These are phyloP conservation scores for Apodemus sylvaticus DNA, from an alignment of 2,113 vertebrate genomes.

Conservation along the genomic window DNA sequence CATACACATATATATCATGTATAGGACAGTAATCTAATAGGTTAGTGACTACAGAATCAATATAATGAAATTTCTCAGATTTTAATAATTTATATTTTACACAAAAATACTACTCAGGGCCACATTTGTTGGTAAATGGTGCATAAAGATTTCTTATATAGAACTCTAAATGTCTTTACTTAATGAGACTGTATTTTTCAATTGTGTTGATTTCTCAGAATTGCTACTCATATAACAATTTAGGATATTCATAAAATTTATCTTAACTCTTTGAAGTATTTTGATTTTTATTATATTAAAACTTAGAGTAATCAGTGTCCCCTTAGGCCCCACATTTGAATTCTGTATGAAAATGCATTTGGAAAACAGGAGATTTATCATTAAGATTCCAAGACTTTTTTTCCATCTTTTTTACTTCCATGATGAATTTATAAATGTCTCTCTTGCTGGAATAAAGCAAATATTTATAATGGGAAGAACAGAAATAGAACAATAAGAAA, in stretches of 20 bases:
- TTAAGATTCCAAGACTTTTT: background rate
- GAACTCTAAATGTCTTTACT: background rate
- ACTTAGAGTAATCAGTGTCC: background rate
- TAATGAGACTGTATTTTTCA: background rate
- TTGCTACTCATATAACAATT: background rate
- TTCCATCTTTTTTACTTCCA: background rate
- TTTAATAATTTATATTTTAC: background rate
- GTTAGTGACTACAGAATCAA: background rate
- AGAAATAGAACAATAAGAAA: background rate
- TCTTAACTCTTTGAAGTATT: background rate
- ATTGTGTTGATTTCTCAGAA: background rate
- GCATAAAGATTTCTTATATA: background rate
- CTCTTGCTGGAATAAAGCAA: slow-evolving; percentile 15
- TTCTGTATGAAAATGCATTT: background rate
- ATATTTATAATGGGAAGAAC: background rate
- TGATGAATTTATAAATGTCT: background rate
- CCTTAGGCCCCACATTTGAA: background rate
- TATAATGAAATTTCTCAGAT: background rate
- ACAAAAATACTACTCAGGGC: background rate
- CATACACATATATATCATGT: background rate
- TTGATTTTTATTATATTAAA: background rate
- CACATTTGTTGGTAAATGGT: background rate
- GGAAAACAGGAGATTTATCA: background rate
- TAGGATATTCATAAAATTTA: background rate
- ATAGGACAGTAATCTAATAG: background rate